Evolutionary conservation across 2,797 vertebrate species (phyloP), one percentile per base, ranked within the genome.

Genomic region (Tragopan temminckii): DNA sequence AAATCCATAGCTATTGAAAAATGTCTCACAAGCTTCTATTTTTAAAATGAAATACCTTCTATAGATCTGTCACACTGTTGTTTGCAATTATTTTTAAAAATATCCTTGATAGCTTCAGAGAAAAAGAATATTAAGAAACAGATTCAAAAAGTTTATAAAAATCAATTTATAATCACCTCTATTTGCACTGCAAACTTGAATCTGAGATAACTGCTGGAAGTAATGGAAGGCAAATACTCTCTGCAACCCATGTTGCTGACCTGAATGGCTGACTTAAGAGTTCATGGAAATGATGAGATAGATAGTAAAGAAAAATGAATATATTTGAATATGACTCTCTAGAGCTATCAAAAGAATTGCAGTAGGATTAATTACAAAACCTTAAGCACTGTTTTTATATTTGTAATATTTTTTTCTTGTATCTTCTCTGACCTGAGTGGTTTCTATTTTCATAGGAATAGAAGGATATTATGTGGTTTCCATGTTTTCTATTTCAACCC

Each of bases 181-280:
- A 29, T 93, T 95, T 87, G 68, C 53, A 76, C 45, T 78, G 33
- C 14, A 72, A 89, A 88, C 21, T 29, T 20, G 29, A 76, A 59
- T 64, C 27, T 57, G 63, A 83, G 80, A 84, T 79, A 89, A 85
- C 35, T 43, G 13, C 59, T 52, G 42, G 2, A 46, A 48, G 43
- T 83, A 84, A 83, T 85, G 77, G 66, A 92, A 94, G 46, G 36
- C 45, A 84, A 96, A 94, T 19, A 83, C 7, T 62, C n/a, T 67
- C 33, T 20, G 12, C 31, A 62, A 27, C 19, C 10, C 35, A 3
- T 9, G 24, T 11, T 81, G 31, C 24, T 72, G 69, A 46, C 13
- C 10, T 31, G 92, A 80, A 81, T 7, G 69, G 17, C 48, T 40
- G 25, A 9, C 20, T 38, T 31, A 4, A 31, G 5, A 0, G 0